Conservation (phyloP, 2,113 vertebrate genomes). For the Catharus minimus region DNA sequence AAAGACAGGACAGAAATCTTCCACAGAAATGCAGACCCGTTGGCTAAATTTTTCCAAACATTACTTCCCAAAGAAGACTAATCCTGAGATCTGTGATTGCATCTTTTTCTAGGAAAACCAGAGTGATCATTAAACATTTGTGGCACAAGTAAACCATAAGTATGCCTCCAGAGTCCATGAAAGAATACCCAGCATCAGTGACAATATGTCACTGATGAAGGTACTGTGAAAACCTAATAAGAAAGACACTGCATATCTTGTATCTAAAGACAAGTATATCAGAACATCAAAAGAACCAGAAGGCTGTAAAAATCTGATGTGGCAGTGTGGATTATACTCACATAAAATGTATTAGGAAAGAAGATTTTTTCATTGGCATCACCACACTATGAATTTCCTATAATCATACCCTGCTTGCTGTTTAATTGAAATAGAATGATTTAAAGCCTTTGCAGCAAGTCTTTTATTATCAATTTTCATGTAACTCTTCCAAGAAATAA, state of each 20-base stretch:
- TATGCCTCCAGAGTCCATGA: not conserved
- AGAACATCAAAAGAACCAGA: not conserved
- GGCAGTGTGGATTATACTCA: not conserved
- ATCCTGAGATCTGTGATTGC: not conserved
- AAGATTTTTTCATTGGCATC: not conserved
- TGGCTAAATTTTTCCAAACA: not conserved
- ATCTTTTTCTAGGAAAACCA: not conserved
- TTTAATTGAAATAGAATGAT: not conserved
- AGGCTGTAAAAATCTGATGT: not conserved
- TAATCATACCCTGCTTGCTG: not conserved
- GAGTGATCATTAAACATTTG: not conserved
- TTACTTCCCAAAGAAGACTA: not conserved
- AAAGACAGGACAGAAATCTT: not conserved
- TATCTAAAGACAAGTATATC: not conserved
- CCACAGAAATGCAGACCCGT: not conserved
- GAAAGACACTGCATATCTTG: not conserved
- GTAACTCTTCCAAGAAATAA: not conserved
- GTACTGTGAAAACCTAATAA: not conserved
- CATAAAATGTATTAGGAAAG: not conserved
- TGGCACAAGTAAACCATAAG: not conserved
- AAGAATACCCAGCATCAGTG: not conserved
- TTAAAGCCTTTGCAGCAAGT: not conserved
- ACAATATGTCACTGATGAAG: not conserved
- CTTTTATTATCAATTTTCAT: slow-evolving; percentile 1
- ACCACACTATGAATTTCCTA: not conserved